Base-by-base conservation (phyloP, 2,888 invertebrate species). In the Ennomos fuscantarius region DNA sequence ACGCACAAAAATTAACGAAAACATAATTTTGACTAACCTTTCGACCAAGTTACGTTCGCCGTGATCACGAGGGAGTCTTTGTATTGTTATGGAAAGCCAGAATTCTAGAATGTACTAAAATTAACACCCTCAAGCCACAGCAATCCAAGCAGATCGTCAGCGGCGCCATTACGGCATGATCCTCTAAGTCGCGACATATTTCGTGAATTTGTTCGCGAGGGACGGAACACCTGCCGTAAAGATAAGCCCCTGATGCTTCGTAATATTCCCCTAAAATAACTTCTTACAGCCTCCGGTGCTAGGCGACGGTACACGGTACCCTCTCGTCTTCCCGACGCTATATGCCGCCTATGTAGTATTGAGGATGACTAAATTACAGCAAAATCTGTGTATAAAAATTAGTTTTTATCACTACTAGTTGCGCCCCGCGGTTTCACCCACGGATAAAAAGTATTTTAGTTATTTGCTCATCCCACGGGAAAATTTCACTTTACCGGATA, bases 231-330 rank as follows among this genome's bases (percentile, higher is more conserved):
- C 92, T 92, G 91, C 89, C 89, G 89, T 91, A 91, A 91, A 92
- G 92, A 92, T 92, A 92, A 92, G 91, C 91, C 81, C 76, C 80
- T 81, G 88, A 88, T 86, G 87, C 82, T 83, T 82, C 87, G 86
- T 86, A 88, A 88, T 88, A 88, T 87, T 82, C 89, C 89, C 91
- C 89, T 90, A 87, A 89, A 91, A 89, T 91, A 90, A 91, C 89
- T 89, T 90, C 89, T 89, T 89, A 90, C 86, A 84, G 88, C 91
- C 89, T 87, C 87, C 90, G 89, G 89, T 81, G 86, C 87, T 80
- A 86, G 80, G 84, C 87, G 84, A 89, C 87, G 79, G 71, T 72
- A 69, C 85, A 89, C 87, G 78, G 72, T 72, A 69, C 76, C 81
- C 81, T 74, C 78, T 61, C 64, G 10, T 40, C 40, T 63, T 68